Conservation (phyloP, 2,797 vertebrate genomes). For the Peromyscus eremicus region DNA sequence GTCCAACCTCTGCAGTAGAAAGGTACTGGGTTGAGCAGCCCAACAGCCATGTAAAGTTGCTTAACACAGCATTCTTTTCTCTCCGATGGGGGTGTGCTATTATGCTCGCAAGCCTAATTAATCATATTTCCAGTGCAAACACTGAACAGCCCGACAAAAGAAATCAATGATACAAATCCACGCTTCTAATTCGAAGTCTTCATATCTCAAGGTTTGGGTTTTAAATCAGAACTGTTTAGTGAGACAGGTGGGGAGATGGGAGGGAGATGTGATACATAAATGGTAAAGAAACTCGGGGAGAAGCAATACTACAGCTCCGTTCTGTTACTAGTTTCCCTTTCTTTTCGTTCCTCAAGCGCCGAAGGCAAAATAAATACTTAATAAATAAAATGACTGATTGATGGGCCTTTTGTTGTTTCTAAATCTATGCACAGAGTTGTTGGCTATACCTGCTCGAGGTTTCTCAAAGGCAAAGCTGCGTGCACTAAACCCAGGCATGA, state of each 20-base stretch:
- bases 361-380: slow-evolving; percentile 45
- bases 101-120: background rate
- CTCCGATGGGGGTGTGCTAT: background rate
- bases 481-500: background rate
- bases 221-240: slow-evolving; percentile 43
- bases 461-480: slow-evolving; percentile 42
- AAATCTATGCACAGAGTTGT: slow-evolving; percentile 53
- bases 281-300: slow-evolving; percentile 37
- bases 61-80: slow-evolving; percentile 6
- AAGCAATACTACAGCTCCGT: background rate
- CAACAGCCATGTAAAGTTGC: background rate
- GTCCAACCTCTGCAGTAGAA: background rate
- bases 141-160: background rate
- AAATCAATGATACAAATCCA: slow-evolving; percentile 58
- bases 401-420: slow-evolving; percentile 62
- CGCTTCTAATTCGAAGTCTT: slow-evolving; percentile 13
- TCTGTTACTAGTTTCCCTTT: background rate
- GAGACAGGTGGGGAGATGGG: background rate
- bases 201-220: background rate
- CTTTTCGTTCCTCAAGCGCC: background rate
- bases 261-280: background rate
- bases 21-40: background rate
- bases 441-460: background rate
- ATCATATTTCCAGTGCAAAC: slow-evolving; percentile 36
- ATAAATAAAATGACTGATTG: background rate